Conservation (phyloP, 2,888 invertebrate genomes). For the Aspidiotus rigidus region DNA sequence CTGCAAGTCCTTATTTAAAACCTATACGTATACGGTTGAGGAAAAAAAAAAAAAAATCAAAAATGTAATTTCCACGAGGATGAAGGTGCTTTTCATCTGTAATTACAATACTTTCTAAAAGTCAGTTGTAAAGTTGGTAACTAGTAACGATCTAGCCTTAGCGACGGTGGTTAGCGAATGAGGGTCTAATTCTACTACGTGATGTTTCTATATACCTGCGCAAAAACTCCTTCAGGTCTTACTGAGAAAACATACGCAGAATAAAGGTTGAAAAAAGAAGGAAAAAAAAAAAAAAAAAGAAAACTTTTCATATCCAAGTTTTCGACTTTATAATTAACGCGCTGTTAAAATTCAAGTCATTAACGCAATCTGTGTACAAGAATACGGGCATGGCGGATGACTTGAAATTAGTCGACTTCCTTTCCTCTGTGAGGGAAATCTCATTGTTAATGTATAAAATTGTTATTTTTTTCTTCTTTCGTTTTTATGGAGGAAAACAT, state of each 20-base stretch:
- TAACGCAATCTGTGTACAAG: neutral
- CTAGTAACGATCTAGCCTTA: too few species aligned
- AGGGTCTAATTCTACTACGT: too few species aligned
- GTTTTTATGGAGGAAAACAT: neutral
- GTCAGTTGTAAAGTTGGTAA: too few species aligned
- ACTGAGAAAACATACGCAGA: neutral
- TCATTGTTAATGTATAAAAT: conserved; percentile 1
- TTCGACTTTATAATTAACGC: conserved; percentile 3
- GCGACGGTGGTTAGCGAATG: too few species aligned
- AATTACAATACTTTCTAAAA: too few species aligned
- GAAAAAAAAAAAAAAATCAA: too few species aligned
- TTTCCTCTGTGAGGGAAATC: neutral
- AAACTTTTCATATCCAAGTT: neutral
- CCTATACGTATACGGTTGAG: too few species aligned
- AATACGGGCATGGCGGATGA: neutral
- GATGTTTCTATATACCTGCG: too few species aligned
- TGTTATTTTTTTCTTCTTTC: neutral
- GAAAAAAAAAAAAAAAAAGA: neutral
- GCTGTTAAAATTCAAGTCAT: conserved; percentile 4
- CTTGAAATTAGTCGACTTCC: neutral
- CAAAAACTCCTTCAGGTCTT: too few species aligned
- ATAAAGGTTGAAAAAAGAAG: neutral
- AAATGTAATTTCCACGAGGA: too few species aligned
- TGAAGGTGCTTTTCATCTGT: too few species aligned
- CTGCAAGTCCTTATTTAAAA: too few species aligned